Conservation (phyloP, 2,113 vertebrate species). For the Pimephales promelas region DNA sequence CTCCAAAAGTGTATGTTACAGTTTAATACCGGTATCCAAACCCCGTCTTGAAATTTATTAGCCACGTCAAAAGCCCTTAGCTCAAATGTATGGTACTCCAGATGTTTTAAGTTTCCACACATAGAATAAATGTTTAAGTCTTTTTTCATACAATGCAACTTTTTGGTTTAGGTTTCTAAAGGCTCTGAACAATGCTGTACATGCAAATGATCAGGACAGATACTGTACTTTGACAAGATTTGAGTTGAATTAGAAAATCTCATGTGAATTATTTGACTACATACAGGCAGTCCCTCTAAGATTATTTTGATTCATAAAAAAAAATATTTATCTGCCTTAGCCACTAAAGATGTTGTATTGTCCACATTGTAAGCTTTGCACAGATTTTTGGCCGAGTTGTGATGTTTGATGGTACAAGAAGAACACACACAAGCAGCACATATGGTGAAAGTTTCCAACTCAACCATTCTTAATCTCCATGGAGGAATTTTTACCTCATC, state of each 20-base stretch:
- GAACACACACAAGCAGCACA: background rate
- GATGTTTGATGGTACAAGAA: background rate
- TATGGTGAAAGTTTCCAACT: too few relatives aligned
- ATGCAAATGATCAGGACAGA: conserved; percentile 32
- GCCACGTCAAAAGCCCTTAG: conserved; percentile 58
- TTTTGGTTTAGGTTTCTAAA: conserved; percentile 10
- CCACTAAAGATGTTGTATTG: background rate
- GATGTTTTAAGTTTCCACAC: conserved; percentile 56
- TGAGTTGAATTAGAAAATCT: background rate
- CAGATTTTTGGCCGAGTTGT: background rate
- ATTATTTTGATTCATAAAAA: background rate
- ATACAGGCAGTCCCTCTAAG: background rate
- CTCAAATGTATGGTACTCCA: conserved; percentile 53
- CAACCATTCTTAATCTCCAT: too few relatives aligned
- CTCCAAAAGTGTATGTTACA: conserved; percentile 50
- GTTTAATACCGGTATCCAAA: conserved; percentile 56
- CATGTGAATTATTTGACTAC: background rate
- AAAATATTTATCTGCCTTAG: background rate
- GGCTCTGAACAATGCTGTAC: background rate
- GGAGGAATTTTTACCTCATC: too few relatives aligned
- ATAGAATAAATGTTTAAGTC: conserved; percentile 29
- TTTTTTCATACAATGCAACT: conserved; percentile 34
- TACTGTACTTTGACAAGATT: background rate
- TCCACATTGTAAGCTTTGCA: background rate
- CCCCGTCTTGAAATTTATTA: conserved; percentile 60